These are phyloP conservation scores for Bufotes viridis DNA, from an alignment of 2,797 vertebrate genomes.

Conservation along the genomic window DNA sequence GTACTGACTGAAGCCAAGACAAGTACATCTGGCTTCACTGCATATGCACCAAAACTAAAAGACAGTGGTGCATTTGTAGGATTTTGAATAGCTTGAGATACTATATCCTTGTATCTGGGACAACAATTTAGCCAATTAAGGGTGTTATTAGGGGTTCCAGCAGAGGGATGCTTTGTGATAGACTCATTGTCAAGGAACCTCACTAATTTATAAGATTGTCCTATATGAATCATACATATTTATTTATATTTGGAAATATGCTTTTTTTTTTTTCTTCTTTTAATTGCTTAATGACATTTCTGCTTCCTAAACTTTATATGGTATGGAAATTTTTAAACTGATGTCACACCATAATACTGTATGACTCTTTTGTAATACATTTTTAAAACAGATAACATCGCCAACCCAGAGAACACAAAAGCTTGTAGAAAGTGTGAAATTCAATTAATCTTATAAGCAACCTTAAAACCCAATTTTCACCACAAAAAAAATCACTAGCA, in stretches of 20 bases:
- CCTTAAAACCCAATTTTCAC: conserved; percentile 59
- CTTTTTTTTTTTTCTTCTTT: neutral
- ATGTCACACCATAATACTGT: neutral
- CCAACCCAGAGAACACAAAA: conserved; percentile 36
- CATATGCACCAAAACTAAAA: no score
- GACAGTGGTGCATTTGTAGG: no score
- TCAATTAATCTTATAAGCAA: conserved; percentile 60
- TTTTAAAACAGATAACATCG: conserved; percentile 28
- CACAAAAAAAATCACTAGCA: conserved; percentile 57
- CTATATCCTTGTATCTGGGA: no score
- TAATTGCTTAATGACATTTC: neutral
- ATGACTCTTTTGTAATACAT: conserved; percentile 31
- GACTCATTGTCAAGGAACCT: no score
- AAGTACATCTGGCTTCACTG: no score
- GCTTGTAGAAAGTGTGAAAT: conserved; percentile 53
- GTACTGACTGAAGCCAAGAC: no score
- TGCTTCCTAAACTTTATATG: neutral
- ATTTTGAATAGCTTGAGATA: no score
- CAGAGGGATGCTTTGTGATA: no score
- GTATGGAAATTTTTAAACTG: neutral
- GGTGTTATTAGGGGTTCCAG: no score
- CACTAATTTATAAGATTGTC: no score
- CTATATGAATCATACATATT: no score
- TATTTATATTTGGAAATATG: neutral
- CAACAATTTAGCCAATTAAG: no score